Base-by-base conservation (phyloP, 2,113 vertebrate genomes). In the Phylloscopus trochilus region DNA sequence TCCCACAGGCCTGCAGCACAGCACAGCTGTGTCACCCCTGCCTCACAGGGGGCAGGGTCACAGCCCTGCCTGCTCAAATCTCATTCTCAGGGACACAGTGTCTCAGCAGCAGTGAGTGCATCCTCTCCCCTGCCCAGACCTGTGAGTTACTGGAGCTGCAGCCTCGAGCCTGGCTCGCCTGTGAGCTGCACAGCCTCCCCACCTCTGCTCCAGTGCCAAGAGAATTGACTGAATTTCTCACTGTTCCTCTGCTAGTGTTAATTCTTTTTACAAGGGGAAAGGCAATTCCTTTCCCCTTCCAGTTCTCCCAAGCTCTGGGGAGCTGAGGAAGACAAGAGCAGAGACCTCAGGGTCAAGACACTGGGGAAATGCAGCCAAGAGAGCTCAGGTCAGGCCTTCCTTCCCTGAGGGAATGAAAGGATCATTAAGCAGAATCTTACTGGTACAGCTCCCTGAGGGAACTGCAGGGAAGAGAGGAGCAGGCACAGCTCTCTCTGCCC, bases 41-140 rank as follows among this genome's bases (percentile, higher is more conserved):
- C 37, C 16, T 28, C 44, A 4, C 18, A 14, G 28, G 20, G 7
- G 24, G 21, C 53, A 53, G 55, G 39, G 31, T 16, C 67, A 46
- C 56, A 67, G 62, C 44, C 56, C 60, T 35, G 23, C 39, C 41
- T 0, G 0, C 44, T 37, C 24, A 16, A 2, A 30, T 30, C 39
- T 24, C 84, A 7, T 4, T 20, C 53, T 27, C 33, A 5, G 8
- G 60, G n/a, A n/a, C 22, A 5, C 10, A 3, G 4, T 6, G 6
- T 12, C 22, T 17, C 3, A 21, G 1, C 58, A 12, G 3, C 10
- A 4, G 56, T 5, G 6, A 23, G 10, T 10, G 3, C 3, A 2
- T 23, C 39, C 46, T 15, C 21, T 35, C 21, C 31, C 49, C 15
- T 58, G 13, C 47, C 56, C 35, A 1, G 5, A 8, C 35, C 14